Conservation (phyloP, 2,113 vertebrate genomes). For the Anhinga rufa region DNA sequence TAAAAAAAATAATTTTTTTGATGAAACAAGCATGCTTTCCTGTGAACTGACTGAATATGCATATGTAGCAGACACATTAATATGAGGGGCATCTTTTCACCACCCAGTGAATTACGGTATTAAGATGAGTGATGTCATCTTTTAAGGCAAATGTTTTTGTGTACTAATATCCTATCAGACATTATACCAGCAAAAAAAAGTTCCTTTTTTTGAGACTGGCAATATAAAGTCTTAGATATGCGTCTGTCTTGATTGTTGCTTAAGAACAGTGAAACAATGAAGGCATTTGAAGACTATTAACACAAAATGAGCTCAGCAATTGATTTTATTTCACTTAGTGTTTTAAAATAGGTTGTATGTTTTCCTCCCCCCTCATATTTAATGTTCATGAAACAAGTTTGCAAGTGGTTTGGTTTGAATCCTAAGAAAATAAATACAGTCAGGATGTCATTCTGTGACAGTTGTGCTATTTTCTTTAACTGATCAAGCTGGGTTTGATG, state of each 20-base stretch:
- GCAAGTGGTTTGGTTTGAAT: not conserved
- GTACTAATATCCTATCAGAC: not conserved
- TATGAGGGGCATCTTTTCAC: not conserved
- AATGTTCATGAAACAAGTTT: not conserved
- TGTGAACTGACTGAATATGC: not conserved
- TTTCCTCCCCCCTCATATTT: not conserved
- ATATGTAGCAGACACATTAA: not conserved
- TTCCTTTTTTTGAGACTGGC: not conserved
- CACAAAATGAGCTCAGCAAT: constrained; percentile 39
- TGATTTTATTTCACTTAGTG: constrained; percentile 63
- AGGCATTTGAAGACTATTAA: constrained; percentile 52
- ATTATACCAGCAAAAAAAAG: not conserved
- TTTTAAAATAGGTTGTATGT: constrained; percentile 39
- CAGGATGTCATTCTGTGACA: not conserved
- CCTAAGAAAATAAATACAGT: not conserved
- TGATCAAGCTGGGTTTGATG: not conserved
- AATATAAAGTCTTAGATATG: not conserved
- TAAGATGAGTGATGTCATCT: not conserved
- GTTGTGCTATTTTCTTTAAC: not conserved
- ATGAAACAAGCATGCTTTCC: not conserved
- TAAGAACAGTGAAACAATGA: constrained; percentile 32
- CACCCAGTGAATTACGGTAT: not conserved
- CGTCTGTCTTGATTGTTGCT: not conserved
- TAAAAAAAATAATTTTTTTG: not conserved
- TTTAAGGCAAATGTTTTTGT: not conserved